Evolutionary conservation across 2,888 invertebrate species (phyloP).

Genomic region (Sialis fuliginosa): DNA sequence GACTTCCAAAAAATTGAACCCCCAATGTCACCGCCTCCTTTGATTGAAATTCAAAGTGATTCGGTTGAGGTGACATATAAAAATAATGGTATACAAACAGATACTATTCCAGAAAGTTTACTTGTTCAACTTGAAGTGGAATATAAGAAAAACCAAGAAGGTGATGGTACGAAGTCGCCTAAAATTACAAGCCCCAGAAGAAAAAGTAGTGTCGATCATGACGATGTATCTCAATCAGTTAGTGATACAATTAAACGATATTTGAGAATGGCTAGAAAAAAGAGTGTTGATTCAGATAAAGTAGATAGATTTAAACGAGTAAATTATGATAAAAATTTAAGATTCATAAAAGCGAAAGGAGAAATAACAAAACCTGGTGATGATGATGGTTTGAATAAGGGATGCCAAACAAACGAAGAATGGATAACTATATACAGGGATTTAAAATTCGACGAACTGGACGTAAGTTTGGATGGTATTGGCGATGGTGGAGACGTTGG

Average conservation of each 20-base stretch:
- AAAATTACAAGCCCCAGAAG: conserved; percentile 31
- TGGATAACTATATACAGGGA: conserved; percentile 46
- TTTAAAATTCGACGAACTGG: conserved; percentile 24
- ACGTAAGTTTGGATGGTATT: conserved; percentile 19
- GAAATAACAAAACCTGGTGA: conserved; percentile 59
- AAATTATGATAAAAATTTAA: conserved; percentile 69
- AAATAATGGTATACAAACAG: conserved; percentile 42
- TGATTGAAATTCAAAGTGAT: conserved; percentile 47
- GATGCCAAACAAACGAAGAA: conserved; percentile 58
- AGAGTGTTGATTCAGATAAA: conserved; percentile 66
- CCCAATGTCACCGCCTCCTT: conserved; percentile 37
- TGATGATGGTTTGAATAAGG: conserved; percentile 58
- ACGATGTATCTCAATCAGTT: conserved; percentile 72
- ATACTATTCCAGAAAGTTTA: conserved; percentile 35
- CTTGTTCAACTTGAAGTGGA: conserved; percentile 30
- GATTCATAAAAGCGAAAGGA: conserved; percentile 66
- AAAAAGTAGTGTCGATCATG: conserved; percentile 65
- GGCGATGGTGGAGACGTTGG: conserved; percentile 13
- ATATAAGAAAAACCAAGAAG: conserved; percentile 26
- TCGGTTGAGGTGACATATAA: conserved; percentile 30
- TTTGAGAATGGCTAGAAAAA: conserved; percentile 72
- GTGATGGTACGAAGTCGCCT: conserved; percentile 18
- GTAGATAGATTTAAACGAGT: conserved; percentile 71
- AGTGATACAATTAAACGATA: conserved; percentile 77
- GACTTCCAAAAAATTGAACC: conserved; percentile 2